Conservation (phyloP, 2,113 vertebrate species). For the Morphnarchus princeps region DNA sequence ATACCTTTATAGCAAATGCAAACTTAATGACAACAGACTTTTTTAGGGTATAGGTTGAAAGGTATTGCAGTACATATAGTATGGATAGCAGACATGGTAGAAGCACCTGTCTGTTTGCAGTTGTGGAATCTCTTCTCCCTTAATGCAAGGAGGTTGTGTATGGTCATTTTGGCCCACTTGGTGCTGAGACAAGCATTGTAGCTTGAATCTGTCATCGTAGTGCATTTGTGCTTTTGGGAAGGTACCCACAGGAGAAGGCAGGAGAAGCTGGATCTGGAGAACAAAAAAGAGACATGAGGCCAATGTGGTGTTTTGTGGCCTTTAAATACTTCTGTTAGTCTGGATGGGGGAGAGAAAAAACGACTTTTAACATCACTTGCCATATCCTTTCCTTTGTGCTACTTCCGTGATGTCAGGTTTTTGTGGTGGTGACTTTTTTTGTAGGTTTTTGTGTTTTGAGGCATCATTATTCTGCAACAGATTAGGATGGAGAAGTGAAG, state of each 20-base stretch:
- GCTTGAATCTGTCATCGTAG: not conserved
- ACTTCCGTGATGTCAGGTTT: not conserved
- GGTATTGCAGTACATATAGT: accelerated
- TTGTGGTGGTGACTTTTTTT: not conserved
- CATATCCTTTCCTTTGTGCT: not conserved
- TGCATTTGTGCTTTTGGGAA: not conserved
- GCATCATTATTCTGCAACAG: not conserved
- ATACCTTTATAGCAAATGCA: not conserved
- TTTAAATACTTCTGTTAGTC: not conserved
- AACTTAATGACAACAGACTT: not conserved
- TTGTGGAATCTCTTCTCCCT: not conserved
- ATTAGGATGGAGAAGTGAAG: not conserved
- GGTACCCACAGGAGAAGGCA: not conserved
- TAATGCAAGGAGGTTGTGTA: not conserved
- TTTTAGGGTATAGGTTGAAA: not conserved
- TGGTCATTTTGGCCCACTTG: not conserved
- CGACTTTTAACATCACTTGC: not conserved
- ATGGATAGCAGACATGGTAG: not conserved
- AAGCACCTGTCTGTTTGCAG: not conserved
- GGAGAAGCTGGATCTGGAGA: not conserved
- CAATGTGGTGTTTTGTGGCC: not conserved
- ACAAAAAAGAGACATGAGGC: not conserved
- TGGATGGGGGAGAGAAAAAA: not conserved
- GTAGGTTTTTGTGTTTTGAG: not conserved
- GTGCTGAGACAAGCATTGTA: accelerated